Percentiles rank a stretch among this genome's conserved stretches.
phyloP scores from a whole-genome alignment of 2,797 vertebrate species.

The Oryzias dopingdopingensis region DNA sequence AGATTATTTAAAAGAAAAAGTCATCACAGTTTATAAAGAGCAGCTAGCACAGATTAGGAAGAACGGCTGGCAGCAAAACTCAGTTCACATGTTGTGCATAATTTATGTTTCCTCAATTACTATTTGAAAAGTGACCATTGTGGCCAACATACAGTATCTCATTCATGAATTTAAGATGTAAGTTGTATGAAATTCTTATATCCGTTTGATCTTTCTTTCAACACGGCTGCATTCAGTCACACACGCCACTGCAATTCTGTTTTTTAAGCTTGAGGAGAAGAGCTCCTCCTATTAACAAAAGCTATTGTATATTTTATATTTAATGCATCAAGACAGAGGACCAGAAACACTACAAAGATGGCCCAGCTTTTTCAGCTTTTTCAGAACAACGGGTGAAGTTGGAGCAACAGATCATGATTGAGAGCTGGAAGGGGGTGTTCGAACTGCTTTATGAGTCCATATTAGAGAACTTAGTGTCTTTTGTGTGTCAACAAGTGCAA shows the following conservation, averaged over 20 bases:
- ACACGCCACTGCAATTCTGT: background rate
- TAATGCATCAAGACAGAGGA: slow-evolving; percentile 2
- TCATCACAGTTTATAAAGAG: too few relatives aligned
- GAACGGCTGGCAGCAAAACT: too few relatives aligned
- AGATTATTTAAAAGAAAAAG: too few relatives aligned
- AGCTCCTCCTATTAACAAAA: background rate
- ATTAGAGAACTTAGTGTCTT: slow-evolving; percentile 39
- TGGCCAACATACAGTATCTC: too few relatives aligned
- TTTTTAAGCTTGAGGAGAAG: background rate
- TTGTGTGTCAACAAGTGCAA: slow-evolving; percentile 71
- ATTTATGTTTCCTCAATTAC: too few relatives aligned
- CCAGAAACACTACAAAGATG: slow-evolving; percentile 14
- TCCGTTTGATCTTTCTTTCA: too few relatives aligned
- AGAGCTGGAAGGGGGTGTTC: slow-evolving; percentile 27
- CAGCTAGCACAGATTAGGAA: too few relatives aligned
- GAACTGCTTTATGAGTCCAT: slow-evolving; percentile 44
- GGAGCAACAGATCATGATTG: slow-evolving; percentile 7
- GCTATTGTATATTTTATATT: slow-evolving; percentile 11
- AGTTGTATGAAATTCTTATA: too few relatives aligned
- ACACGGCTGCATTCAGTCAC: too few relatives aligned
- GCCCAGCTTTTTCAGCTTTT: background rate
- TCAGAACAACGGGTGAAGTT: slow-evolving; percentile 1
- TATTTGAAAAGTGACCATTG: too few relatives aligned
- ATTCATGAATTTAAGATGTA: too few relatives aligned
- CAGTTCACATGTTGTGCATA: too few relatives aligned